phyloP scores from a whole-genome alignment of 2,113 vertebrate genomes.

The Cynopterus brachyotis region DNA sequence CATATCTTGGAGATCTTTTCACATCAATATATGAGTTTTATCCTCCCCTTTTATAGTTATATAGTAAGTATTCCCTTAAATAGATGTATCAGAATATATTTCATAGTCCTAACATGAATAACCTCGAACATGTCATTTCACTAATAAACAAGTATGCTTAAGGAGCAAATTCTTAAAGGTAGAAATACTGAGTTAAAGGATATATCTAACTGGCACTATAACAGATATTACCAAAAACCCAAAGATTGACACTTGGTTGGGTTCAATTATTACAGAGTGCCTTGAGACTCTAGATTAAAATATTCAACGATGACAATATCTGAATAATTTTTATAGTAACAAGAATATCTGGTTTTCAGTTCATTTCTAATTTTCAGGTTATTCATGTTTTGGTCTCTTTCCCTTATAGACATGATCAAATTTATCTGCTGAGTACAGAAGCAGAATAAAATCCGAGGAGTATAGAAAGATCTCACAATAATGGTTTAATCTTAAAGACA shows the following conservation, averaged over 20 bases:
- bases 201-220: not conserved
- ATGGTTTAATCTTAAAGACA: not conserved
- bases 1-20: not conserved
- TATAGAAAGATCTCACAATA: not conserved
- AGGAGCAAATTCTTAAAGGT: not conserved
- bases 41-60: not conserved
- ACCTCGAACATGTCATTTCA: not conserved
- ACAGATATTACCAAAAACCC: not conserved
- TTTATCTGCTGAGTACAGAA: not conserved
- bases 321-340: not conserved
- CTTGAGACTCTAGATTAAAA: not conserved
- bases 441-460: not conserved
- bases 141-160: not conserved
- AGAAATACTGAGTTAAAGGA: not conserved
- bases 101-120: not conserved
- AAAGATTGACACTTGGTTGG: not conserved
- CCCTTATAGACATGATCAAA: conserved; percentile 13
- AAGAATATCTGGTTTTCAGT: not conserved
- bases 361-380: not conserved
- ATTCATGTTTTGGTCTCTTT: not conserved
- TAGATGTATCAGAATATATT: not conserved
- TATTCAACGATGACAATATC: not conserved
- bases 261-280: not conserved
- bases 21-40: not conserved
- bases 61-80: not conserved